Evolutionary conservation across 35 echinoderm and acorn worm species (phyloP).

Genomic region (Heliocidaris tuberculata): DNA sequence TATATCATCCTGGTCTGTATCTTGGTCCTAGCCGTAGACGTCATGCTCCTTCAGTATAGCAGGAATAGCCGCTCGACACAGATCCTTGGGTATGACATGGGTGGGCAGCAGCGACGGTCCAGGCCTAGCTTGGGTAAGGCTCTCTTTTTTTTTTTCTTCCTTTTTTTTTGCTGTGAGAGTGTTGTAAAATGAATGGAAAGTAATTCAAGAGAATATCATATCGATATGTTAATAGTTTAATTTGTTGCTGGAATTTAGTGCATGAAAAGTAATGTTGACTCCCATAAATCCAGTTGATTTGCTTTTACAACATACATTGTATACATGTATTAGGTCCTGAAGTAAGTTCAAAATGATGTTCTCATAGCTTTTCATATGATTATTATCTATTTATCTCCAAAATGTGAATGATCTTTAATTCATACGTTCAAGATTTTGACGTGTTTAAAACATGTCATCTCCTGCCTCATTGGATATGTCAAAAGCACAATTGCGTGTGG

Average conservation of each 20-base stretch:
- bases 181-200: neutral
- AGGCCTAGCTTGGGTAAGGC: neutral
- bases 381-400: too few species aligned
- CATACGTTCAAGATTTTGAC: too few species aligned
- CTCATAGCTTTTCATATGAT: too few species aligned
- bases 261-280: neutral
- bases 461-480: too few species aligned
- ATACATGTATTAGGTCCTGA: too few species aligned
- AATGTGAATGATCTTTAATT: too few species aligned
- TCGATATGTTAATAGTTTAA: neutral
- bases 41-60: constrained; percentile 32
- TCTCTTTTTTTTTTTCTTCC: neutral
- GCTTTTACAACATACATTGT: too few species aligned
- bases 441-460: too few species aligned
- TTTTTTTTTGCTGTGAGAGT: neutral
- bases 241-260: neutral
- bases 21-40: constrained; percentile 23
- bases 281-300: too few species aligned
- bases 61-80: neutral
- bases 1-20: constrained; percentile 40
- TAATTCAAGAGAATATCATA: neutral
- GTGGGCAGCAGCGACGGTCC: neutral
- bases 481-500: too few species aligned
- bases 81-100: neutral
- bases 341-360: too few species aligned